Evolutionary conservation across 1,140 invertebrate genomes (phyloP).

Genomic region (Lineus longissimus): DNA sequence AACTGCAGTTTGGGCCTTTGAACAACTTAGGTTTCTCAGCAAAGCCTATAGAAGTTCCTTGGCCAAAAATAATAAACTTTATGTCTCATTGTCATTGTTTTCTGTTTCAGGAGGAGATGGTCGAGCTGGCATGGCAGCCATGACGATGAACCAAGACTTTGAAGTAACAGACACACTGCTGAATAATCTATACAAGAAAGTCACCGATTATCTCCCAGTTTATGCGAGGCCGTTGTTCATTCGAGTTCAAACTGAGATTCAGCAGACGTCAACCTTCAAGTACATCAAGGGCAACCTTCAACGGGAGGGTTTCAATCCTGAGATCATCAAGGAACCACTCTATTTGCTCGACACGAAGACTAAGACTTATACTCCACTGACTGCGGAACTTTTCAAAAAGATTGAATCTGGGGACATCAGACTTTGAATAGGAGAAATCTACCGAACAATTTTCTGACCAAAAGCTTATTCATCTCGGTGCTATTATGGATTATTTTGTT

Average conservation of each 20-base stretch:
- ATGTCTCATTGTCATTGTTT: too few relatives aligned
- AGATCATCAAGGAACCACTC: conserved; percentile 71
- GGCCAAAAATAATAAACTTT: too few relatives aligned
- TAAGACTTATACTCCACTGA: conserved; percentile 62
- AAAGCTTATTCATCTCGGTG: too few relatives aligned
- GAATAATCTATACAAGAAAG: conserved; percentile 24
- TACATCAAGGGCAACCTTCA: conserved; percentile 65
- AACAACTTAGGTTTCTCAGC: too few relatives aligned
- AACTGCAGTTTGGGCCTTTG: too few relatives aligned
- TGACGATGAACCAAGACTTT: conserved; percentile 58
- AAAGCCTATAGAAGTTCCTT: too few relatives aligned
- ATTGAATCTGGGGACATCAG: conserved; percentile 57
- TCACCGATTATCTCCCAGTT: conserved; percentile 61
- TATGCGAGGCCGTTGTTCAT: conserved; percentile 85
- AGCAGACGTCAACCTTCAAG: conserved; percentile 28
- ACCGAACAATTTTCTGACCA: too few relatives aligned
- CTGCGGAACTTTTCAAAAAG: conserved; percentile 62
- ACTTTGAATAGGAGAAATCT: too few relatives aligned
- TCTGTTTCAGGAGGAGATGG: conserved; percentile 83
- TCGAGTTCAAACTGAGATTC: conserved; percentile 58
- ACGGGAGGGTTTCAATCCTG: conserved; percentile 82
- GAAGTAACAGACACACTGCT: conserved; percentile 23
- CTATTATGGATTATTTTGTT: too few relatives aligned
- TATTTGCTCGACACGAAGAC: conserved; percentile 65
- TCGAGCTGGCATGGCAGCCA: conserved; percentile 88